Conservation (phyloP, 1,140 invertebrate genomes). For the Monomorium pharaonis region DNA sequence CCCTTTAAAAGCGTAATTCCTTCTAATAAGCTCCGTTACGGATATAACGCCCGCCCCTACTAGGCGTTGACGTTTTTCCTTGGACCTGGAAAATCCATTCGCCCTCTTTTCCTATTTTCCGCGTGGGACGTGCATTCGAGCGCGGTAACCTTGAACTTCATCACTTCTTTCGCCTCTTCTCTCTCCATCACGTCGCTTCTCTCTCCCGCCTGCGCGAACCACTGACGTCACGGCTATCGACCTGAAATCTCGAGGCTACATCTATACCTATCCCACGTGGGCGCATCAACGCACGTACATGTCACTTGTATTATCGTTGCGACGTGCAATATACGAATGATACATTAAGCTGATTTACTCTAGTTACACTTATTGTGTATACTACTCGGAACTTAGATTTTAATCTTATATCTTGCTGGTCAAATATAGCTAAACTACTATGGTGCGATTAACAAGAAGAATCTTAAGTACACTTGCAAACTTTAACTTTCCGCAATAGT, state of each 20-base stretch:
- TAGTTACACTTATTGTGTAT: conserved; percentile 1
- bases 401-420: neutral
- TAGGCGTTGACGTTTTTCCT: conserved; percentile 61
- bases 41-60: conserved; percentile 41
- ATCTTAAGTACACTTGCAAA: conserved; percentile 6
- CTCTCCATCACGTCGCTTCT: neutral
- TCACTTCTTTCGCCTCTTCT: conserved; percentile 60
- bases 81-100: conserved; percentile 74
- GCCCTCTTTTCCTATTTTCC: conserved; percentile 79
- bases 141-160: conserved; percentile 84
- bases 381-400: neutral
- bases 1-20: conserved; percentile 29
- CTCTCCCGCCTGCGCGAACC: conserved; percentile 61
- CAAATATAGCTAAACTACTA: neutral
- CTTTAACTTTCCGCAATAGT: neutral
- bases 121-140: conserved; percentile 79
- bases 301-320: conserved; percentile 32
- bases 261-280: conserved; percentile 61
- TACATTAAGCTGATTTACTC: conserved; percentile 28
- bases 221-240: conserved; percentile 84
- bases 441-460: neutral
- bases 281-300: conserved; percentile 48
- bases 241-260: conserved; percentile 74
- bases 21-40: conserved; percentile 49
- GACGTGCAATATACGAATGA: conserved; percentile 41